Evolutionary conservation across 2,797 vertebrate genomes (phyloP), one percentile per base, ranked within the genome.

Genomic region (Xerus rutilus): DNA sequence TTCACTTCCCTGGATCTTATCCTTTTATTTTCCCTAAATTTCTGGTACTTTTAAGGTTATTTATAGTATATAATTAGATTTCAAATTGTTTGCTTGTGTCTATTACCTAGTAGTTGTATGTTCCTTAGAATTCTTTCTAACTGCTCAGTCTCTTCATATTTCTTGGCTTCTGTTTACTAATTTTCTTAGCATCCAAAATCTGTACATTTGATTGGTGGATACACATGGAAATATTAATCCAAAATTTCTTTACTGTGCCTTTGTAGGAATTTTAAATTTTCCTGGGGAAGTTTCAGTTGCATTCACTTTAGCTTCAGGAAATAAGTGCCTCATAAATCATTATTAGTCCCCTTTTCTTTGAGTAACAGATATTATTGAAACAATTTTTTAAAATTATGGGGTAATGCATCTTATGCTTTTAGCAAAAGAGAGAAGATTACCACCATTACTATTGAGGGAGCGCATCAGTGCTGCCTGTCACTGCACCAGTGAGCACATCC

Each of bases 201-300:
- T 5, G 1, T 62, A 89, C 49, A 59, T 59, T 94, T 70, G 25
- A 70, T n/a, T 77, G 52, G 64, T 52, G 72, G 69, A 76, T 70
- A 82, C 3, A 14, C 59, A 78, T 89, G 59, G 52, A 96, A 74
- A 84, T 72, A 70, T 8, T 91, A 82, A 85, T 69, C 23, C 59
- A 47, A 86, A 64, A 81, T 79, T 96, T 93, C 23, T 92, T 92
- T 78, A 69, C 20, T 74, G 30, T 95, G 49, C 8, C 25, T 93
- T 77, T 69, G 39, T 49, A 86, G 25, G 74, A 74, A 73, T 72
- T 89, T 91, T 83, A 76, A 83, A n/a, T 77, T 84, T 59, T 67
- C 72, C 86, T 83, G 83, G 25, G 2, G 81, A 81, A 14, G 14
- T 77, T 67, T 81, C 9, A 18, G 81, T 82, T 87, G 73, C 35